These are phyloP conservation scores for Andrena camellia DNA, from an alignment of 2,888 invertebrate genomes.

Conservation along the genomic window DNA sequence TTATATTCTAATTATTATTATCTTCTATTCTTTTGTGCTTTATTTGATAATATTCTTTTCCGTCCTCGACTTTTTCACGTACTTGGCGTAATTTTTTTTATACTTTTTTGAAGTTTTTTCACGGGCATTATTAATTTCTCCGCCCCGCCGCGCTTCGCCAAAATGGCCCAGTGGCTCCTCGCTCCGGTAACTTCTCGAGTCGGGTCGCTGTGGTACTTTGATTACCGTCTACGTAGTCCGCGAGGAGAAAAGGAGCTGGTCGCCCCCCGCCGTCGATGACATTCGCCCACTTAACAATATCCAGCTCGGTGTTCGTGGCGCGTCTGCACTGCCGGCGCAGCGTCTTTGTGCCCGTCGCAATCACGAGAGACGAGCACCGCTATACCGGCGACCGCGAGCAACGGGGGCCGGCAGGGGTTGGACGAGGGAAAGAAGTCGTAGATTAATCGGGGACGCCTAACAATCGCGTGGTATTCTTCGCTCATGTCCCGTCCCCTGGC, in stretches of 20 bases:
- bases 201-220: conserved; percentile 42
- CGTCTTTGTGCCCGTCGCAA: conserved; percentile 55
- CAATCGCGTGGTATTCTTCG: conserved; percentile 70
- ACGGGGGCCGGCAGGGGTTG: neutral
- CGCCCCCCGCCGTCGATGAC: conserved; percentile 37
- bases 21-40: too few species aligned
- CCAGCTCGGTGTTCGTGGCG: conserved; percentile 13
- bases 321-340: conserved; percentile 26
- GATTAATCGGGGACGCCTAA: conserved; percentile 72
- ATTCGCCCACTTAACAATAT: conserved; percentile 50
- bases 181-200: conserved; percentile 28
- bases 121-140: neutral
- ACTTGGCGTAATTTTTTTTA: too few species aligned
- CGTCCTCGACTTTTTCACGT: too few species aligned
- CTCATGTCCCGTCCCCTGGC: conserved; percentile 52
- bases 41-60: too few species aligned
- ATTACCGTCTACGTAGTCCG: conserved; percentile 46
- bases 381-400: conserved; percentile 23
- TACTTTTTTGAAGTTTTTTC: too few species aligned
- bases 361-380: conserved; percentile 49
- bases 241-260: conserved; percentile 44
- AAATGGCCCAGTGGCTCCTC: too few species aligned
- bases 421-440: conserved; percentile 55
- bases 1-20: too few species aligned
- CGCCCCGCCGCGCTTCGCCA: conserved; percentile 24